Evolutionary conservation across 2,113 vertebrate genomes (phyloP), one percentile per base, ranked within the genome.

Genomic region (human): DNA sequence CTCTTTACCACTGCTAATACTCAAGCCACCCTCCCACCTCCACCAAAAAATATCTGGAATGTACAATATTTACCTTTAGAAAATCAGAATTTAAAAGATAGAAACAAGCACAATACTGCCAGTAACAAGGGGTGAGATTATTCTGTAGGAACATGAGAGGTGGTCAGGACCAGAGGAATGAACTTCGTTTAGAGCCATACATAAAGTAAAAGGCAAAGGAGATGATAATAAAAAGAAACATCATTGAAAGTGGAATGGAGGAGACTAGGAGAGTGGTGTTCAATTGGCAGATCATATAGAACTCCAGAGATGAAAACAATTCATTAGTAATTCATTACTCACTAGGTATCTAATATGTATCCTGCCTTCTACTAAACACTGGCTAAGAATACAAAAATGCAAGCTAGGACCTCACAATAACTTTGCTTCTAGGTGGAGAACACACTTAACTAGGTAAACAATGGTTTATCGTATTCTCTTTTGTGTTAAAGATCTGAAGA

Each of bases 401-500:
- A 92, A 79, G 55, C 35, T 78, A 79, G 27, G 27, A 79, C 12
- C 57, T 32, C 68, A 59, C 57, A 70, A 11, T 64, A 68, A 66
- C 18, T 61, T 93, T 70, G n/a, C 38, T 93, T 89, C 27, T 78
- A 38, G 81, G 30, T 79, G 72, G 23, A 40, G 13, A 43, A 25
- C 61, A 73, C 78, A 76, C 50, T 83, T 80, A 89, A 64, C 55
- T 52, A 76, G 18, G 48, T 57, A 86, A 89, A 91, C 59, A 91
- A 55, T 48, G 10, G 27, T 68, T 64, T 6, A 59, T 30, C 43
- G 25, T 59, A 16, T 91, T 96, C 82, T 64, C 75, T 96, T 79
- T 84, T 55, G 50, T 66, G n/a, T 80, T 93, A 78, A 76, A n/a
- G 48, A 64, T 93, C n/a, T 93, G 48, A 84, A 80, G 89, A 93